Evolutionary conservation across 2,797 vertebrate species (phyloP), one percentile per base, ranked within the genome.

Genomic region (Pangasius krempfi): DNA sequence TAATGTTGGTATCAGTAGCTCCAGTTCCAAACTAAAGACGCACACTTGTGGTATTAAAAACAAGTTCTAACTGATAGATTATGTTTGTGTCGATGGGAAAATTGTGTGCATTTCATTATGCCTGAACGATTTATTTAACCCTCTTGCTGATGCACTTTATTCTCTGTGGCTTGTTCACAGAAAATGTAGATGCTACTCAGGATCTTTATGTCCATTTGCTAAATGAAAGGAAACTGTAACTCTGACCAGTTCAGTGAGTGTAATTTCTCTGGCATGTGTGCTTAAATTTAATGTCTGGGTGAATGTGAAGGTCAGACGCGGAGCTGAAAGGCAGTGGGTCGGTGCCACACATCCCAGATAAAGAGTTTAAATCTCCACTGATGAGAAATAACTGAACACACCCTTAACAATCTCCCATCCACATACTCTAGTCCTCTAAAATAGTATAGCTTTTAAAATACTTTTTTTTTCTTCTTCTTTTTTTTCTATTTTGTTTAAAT

Each of bases 351-450:
- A 73, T 85, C 82, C 86, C 86, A 64, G 20, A 87, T 72, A 80
- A 79, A 87, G 86, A 78, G 75, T 22, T 12, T 60, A 27, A 73
- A 88, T 50, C 58, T 47, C 54, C 66, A 84, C 84, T 54, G 62
- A 88, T 91, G 86, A 90, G 78, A 89, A 81, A 88, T 82, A 94
- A 93, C 94, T 93, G 94, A 96, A 95, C 94, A 94, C 95, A 95
- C 96, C 95, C 95, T 47, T 89, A 94, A 94, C 94, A 94, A 95
- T 91, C 91, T 93, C 94, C 94, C 95, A 92, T 94, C 93, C 95
- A 95, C 95, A 93, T 95, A 94, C 94, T 96, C 95, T 97, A 97
- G 94, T 91, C 94, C 95, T 94, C 95, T 97, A 96, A 96, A 96
- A 96, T 95, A 95, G 94, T 94, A 96, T 95, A 96, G 94, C 93